A percentile compares a stretch with the other conserved stretches of the same genome.
These are phyloP conservation scores for Boleophthalmus pectinirostris DNA, from an alignment of 2,113 vertebrate species.

Conservation along the genomic window DNA sequence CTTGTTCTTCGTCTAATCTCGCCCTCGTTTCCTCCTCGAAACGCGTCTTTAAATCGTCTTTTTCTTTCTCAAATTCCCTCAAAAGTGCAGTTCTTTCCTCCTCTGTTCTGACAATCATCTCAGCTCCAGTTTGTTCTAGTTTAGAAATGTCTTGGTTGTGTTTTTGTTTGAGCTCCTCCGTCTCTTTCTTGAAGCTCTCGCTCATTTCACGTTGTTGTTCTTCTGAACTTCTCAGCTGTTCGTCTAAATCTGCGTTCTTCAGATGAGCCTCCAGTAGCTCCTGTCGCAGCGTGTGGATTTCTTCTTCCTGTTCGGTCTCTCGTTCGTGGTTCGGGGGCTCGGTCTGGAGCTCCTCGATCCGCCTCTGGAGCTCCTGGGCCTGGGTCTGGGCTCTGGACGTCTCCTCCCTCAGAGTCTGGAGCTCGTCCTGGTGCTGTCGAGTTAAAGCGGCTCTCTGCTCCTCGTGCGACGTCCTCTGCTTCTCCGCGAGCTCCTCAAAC, in stretches of 20 bases:
- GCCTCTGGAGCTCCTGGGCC: conserved; percentile 75
- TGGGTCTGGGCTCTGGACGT: conserved; percentile 69
- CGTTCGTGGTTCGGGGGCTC: conserved; percentile 59
- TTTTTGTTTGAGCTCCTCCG: conserved; percentile 61
- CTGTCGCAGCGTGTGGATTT: conserved; percentile 51
- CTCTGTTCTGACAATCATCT: conserved; percentile 63
- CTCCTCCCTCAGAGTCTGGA: conserved; percentile 72
- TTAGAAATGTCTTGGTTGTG: conserved; percentile 70
- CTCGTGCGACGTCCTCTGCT: conserved; percentile 72
- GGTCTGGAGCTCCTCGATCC: conserved; percentile 65
- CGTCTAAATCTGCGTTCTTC: conserved; percentile 51
- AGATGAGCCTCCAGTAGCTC: conserved; percentile 59
- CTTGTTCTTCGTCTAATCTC: conserved; percentile 64
- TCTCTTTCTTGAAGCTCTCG: conserved; percentile 47
- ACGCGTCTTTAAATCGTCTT: conserved; percentile 58
- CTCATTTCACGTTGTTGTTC: conserved; percentile 21
- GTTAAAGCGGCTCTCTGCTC: conserved; percentile 74
- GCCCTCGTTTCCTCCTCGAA: conserved; percentile 69
- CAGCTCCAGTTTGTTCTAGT: conserved; percentile 62
- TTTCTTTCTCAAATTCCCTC: conserved; percentile 70
- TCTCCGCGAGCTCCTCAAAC: conserved; percentile 69
- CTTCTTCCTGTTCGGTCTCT: conserved; percentile 53
- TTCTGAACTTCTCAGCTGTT: conserved; percentile 60
- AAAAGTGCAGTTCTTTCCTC: conserved; percentile 55
- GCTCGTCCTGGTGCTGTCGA: conserved; percentile 72